Conservation (phyloP, 2,888 invertebrate genomes). For the Deroplatys truncata region DNA sequence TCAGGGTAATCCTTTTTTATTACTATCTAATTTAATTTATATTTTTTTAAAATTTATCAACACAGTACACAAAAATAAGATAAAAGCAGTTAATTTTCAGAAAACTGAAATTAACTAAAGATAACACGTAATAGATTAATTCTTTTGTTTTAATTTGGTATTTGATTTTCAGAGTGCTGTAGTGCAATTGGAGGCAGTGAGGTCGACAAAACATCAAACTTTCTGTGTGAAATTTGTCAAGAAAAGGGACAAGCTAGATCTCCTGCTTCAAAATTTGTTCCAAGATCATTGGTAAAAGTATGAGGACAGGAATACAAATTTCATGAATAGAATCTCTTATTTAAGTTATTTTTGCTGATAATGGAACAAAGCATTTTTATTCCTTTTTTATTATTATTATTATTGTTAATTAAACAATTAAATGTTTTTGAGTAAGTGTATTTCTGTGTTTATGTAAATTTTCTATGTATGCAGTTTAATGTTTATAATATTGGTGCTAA, state of each 20-base stretch:
- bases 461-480: neutral
- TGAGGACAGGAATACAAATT: neutral
- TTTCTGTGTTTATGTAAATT: neutral
- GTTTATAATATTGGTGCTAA: neutral
- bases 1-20: no score
- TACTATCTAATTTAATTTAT: no score
- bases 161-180: conserved; percentile 30
- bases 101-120: no score
- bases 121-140: no score
- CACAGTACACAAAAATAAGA: no score
- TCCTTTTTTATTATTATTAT: neutral
- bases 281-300: conserved; percentile 18
- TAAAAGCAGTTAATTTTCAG: no score
- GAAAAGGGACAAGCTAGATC: conserved; percentile 29
- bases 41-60: no score
- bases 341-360: neutral
- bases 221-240: conserved; percentile 32
- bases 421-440: neutral
- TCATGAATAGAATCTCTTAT: neutral
- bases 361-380: neutral
- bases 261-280: conserved; percentile 16
- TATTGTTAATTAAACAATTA: no score
- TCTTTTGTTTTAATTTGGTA: neutral
- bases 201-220: conserved; percentile 22
- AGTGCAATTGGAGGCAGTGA: conserved; percentile 26